Evolutionary conservation across 1,140 invertebrate species (phyloP), one percentile per base, ranked within the genome.

Genomic region (Pseudobourletiella spinata): DNA sequence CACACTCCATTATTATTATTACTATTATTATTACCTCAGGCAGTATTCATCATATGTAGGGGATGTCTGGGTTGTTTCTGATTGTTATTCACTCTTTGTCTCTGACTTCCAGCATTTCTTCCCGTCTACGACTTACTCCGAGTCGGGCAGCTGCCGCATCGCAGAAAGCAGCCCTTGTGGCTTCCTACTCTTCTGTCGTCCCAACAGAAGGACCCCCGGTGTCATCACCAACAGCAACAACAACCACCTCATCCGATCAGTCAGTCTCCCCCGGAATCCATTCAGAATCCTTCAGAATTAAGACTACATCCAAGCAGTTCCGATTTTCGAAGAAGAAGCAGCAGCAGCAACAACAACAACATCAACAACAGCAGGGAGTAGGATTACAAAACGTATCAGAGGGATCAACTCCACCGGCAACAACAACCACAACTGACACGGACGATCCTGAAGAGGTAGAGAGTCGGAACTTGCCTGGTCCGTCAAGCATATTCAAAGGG

Each of bases 111-210:
- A 66, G 65, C 48, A 65, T 70, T 57, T 29, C 61, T 20, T 64
- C 59, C 6, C 62, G 68, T 30, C 51, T 70, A 44, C 64, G 68
- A 20, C 46, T 59, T 16, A 66, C 65, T 25, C 60, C 68, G 1
- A 65, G 68, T 29, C 51, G 68, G 28, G 68, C 65, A 32, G 64
- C 68, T 44, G 67, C 67, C 24, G 67, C 67, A 42, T 64, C 63
- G 24, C 61, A 63, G 35, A 65, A 59, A 63, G 65, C 65, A 25
- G 60, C 65, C 29, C 56, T 44, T 43, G 57, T 56, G 26, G 35
- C 35, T 11, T 39, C 35, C 35, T 39, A 11, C 35, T 39, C 35
- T 11, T 11, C 35, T 39, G 35, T n/a, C 35, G 11, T 20, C 26
- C 48, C 24, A 46, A 35, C 35, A 48, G n/a, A 20, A 48, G 39